Evolutionary conservation across 2,888 invertebrate species (phyloP), one percentile per base, ranked within the genome.

Genomic region (Sturmia bella): DNA sequence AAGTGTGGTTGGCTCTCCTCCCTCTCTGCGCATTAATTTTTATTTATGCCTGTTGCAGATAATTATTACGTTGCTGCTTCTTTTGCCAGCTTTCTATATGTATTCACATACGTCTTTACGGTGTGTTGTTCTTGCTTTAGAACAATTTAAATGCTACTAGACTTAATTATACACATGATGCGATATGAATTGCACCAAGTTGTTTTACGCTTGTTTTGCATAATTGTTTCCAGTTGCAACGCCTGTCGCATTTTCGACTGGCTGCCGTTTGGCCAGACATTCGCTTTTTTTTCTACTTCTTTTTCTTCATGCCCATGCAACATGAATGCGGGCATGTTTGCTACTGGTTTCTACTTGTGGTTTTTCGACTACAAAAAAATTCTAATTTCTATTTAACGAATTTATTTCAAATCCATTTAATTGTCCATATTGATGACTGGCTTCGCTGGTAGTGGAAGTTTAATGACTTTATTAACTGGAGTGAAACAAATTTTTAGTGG

Each of bases 191-290:
- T 48, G 27, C 66, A 61, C 11, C 17, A 5, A 45, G 32, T 27
- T 68, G 32, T 52, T 43, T 78, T 45, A 64, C 24, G 54, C 37
- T 64, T 56, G 48, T 32, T 64, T 82, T 82, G 70, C 74, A 82
- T 82, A 82, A 78, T 82, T 70, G 70, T 45, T 77, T 19, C 41
- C 41, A 56, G 68, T 77, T 77, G 39, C 54, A 69, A 77, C 19
- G 69, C 70, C 39, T 63, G 45, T 61, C 39, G 61, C 11, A 48
- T 41, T 27, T 59, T 61, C 27, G 27, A 50, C 32, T 43, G 61
- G 50, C 64, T 69, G 48, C 56, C 27, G 64, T 57, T 12, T 15
- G 45, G 37, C 50, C 72, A 66, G 59, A 78, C 72, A 39, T 24
- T 1, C 17, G 41, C 12, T 43, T 54, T 13, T 21, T 37, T 19